Conservation (phyloP, 2,888 invertebrate species). For the Amiota minor region DNA sequence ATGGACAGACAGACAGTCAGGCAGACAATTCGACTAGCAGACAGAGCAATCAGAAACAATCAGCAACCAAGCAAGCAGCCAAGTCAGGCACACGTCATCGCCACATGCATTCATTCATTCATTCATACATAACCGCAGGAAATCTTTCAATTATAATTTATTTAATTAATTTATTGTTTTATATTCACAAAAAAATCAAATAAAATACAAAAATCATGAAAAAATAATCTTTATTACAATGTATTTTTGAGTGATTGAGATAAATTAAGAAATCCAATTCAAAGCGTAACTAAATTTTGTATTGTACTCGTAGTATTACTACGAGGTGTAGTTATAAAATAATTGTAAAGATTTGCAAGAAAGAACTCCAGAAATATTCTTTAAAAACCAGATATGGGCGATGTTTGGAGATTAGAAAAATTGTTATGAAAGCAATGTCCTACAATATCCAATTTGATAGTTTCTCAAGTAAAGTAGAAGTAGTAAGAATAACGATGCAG, state of each 20-base stretch:
- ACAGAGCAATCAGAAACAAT: constrained; percentile 52
- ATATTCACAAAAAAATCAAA: background rate
- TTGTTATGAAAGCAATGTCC: no score
- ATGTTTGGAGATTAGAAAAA: no score
- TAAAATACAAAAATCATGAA: background rate
- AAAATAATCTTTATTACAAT: background rate
- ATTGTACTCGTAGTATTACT: no score
- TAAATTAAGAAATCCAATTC: no score
- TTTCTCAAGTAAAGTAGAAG: no score
- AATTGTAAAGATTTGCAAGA: no score
- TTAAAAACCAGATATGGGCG: no score
- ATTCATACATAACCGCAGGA: constrained; percentile 5
- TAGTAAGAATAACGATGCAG: no score
- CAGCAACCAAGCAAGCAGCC: background rate
- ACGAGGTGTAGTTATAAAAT: no score
- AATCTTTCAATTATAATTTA: constrained; percentile 15
- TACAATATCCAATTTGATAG: no score
- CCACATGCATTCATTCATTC: background rate
- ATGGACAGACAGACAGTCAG: background rate
- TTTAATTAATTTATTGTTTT: background rate
- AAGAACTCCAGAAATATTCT: no score
- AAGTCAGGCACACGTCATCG: background rate
- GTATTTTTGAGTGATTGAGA: background rate
- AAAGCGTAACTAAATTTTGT: no score
- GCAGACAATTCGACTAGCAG: constrained; percentile 49